Evolutionary conservation across 2,888 invertebrate species (phyloP).

Genomic region (Cantharis lateralis): DNA sequence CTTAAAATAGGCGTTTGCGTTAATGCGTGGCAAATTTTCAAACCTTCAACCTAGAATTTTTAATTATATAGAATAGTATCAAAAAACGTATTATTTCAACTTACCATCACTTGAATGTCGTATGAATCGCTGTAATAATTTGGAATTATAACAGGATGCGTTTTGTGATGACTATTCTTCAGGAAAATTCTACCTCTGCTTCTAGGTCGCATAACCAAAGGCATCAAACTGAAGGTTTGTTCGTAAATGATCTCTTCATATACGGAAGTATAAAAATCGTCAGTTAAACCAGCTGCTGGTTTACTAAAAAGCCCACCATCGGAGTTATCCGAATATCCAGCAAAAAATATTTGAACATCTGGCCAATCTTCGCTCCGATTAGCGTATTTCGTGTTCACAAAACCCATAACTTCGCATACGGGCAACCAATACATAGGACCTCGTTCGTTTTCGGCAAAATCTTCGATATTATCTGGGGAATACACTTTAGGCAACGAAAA

Average conservation of each 20-base stretch:
- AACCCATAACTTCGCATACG: slow-evolving; percentile 78
- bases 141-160: slow-evolving; percentile 83
- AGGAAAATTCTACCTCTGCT: slow-evolving; percentile 74
- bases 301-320: slow-evolving; percentile 79
- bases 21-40: slow-evolving; percentile 68
- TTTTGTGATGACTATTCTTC: slow-evolving; percentile 68
- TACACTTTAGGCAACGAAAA: slow-evolving; percentile 71
- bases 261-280: slow-evolving; percentile 69
- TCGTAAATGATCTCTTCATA: slow-evolving; percentile 73
- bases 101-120: slow-evolving; percentile 74
- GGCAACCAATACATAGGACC: slow-evolving; percentile 79
- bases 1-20: slow-evolving; percentile 64
- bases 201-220: slow-evolving; percentile 72
- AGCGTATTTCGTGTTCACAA: slow-evolving; percentile 74
- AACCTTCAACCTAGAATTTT: slow-evolving; percentile 69
- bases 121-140: slow-evolving; percentile 79
- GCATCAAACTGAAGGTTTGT: slow-evolving; percentile 70
- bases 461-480: slow-evolving; percentile 63
- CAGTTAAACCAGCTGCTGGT: slow-evolving; percentile 67
- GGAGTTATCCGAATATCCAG: slow-evolving; percentile 73
- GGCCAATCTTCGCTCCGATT: slow-evolving; percentile 72
- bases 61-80: not conserved
- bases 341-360: slow-evolving; percentile 77
- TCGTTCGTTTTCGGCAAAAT: slow-evolving; percentile 63
- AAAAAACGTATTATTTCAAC: slow-evolving; percentile 31